Evolutionary conservation across 2,797 vertebrate genomes (phyloP).

Genomic region (Synaphobranchus kaupii): DNA sequence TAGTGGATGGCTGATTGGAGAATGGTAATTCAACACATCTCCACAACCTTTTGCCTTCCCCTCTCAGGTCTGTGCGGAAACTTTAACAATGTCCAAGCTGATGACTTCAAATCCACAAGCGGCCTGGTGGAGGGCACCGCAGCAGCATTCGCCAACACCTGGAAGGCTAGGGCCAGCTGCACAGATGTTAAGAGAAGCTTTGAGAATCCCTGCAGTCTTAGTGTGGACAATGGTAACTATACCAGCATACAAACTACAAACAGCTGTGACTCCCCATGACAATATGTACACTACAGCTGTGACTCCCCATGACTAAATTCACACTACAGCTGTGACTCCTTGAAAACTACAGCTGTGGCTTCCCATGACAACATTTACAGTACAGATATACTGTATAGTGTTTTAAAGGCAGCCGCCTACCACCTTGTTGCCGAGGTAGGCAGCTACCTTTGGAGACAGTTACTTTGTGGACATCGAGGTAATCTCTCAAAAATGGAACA

Average conservation of each 20-base stretch:
- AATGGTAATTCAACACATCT: background rate
- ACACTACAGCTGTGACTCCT: background rate
- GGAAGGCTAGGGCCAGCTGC: conserved; percentile 64
- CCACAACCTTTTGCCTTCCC: background rate
- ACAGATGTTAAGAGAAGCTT: conserved; percentile 57
- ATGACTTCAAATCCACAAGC: conserved; percentile 66
- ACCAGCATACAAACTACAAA: background rate
- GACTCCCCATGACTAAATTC: background rate
- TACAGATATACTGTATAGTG: too few species aligned
- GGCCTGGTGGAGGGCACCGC: conserved; percentile 67
- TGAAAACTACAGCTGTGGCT: too few species aligned
- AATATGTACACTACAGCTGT: background rate
- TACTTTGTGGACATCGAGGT: too few species aligned
- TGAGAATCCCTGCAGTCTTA: conserved; percentile 68
- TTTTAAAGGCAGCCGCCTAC: too few species aligned
- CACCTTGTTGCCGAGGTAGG: too few species aligned
- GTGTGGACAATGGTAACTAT: conserved; percentile 63
- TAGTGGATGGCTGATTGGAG: too few species aligned
- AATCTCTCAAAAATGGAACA: too few species aligned
- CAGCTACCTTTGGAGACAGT: too few species aligned
- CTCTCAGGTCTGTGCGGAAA: conserved; percentile 70
- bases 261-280: background rate
- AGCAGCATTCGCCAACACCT: conserved; percentile 69
- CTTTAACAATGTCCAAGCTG: conserved; percentile 68
- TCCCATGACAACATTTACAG: too few species aligned